Evolutionary conservation across 64 coral and sea anemone species (phyloP).

Genomic region (Catalaphyllia jardinei): DNA sequence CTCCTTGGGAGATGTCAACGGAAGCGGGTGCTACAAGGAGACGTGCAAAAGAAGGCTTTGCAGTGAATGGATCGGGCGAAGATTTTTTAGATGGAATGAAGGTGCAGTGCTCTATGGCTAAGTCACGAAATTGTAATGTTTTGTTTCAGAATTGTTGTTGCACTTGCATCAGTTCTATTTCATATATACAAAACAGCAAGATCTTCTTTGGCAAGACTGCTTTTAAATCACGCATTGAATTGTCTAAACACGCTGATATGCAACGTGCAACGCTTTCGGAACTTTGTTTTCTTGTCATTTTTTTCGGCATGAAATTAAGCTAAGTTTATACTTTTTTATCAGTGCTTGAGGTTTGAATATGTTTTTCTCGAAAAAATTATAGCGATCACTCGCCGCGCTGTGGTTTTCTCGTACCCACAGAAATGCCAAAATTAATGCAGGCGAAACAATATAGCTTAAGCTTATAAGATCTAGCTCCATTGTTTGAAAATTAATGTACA

Average conservation of each 20-base stretch:
- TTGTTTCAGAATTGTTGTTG: neutral
- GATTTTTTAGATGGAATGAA: constrained; percentile 23
- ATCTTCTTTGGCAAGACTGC: too few relatives aligned
- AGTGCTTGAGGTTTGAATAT: neutral
- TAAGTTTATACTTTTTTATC: neutral
- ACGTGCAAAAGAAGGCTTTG: constrained; percentile 35
- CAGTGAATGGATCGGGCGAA: constrained; percentile 26
- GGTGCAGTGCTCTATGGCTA: neutral
- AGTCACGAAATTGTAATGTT: neutral
- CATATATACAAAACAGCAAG: neutral
- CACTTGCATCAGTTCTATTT: neutral
- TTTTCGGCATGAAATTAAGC: too few relatives aligned
- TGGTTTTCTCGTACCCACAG: neutral
- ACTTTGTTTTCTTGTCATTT: too few relatives aligned
- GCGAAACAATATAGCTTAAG: neutral
- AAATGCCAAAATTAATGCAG: neutral
- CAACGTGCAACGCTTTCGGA: too few relatives aligned
- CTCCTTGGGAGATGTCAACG: constrained; percentile 34
- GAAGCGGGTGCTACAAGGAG: constrained; percentile 29
- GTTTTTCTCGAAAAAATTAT: neutral
- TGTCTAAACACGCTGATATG: too few relatives aligned
- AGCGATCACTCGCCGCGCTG: neutral
- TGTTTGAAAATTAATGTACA: too few relatives aligned
- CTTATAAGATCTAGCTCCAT: too few relatives aligned
- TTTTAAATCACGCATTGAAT: too few relatives aligned